These are phyloP conservation scores for Notechis scutatus DNA, from an alignment of 2,113 vertebrate species.

Conservation along the genomic window DNA sequence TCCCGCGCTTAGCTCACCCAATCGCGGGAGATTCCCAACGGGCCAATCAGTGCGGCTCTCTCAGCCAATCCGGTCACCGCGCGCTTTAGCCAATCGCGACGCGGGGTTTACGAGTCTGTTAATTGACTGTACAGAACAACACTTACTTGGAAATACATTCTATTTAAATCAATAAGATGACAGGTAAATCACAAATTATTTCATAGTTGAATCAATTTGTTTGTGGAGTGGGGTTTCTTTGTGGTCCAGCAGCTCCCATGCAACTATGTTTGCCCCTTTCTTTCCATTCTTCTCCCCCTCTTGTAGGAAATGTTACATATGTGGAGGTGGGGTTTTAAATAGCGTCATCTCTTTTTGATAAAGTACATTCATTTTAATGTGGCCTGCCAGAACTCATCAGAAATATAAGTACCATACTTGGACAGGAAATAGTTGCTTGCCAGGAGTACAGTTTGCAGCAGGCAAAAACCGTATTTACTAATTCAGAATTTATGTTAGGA, in stretches of 20 bases:
- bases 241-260: neutral
- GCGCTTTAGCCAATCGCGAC: too few species aligned
- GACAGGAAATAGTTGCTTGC: neutral
- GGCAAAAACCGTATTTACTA: fast-evolving
- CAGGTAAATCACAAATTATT: neutral
- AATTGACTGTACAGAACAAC: too few species aligned
- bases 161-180: neutral
- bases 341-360: neutral
- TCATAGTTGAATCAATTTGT: fast-evolving
- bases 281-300: neutral
- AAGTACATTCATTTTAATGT: neutral
- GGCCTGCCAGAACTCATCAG: neutral
- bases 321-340: neutral
- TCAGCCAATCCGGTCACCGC: too few species aligned
- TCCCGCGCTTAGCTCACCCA: too few species aligned
- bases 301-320: neutral
- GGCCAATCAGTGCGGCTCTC: too few species aligned
- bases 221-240: neutral
- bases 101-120: too few species aligned
- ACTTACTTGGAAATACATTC: neutral
- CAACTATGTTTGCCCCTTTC: neutral
- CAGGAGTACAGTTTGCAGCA: neutral
- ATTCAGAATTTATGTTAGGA: neutral
- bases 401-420: neutral
- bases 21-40: too few species aligned